Evolutionary conservation across 2,888 invertebrate species (phyloP), one percentile per base, ranked within the genome.

Genomic region (Pherbina coryleti): DNA sequence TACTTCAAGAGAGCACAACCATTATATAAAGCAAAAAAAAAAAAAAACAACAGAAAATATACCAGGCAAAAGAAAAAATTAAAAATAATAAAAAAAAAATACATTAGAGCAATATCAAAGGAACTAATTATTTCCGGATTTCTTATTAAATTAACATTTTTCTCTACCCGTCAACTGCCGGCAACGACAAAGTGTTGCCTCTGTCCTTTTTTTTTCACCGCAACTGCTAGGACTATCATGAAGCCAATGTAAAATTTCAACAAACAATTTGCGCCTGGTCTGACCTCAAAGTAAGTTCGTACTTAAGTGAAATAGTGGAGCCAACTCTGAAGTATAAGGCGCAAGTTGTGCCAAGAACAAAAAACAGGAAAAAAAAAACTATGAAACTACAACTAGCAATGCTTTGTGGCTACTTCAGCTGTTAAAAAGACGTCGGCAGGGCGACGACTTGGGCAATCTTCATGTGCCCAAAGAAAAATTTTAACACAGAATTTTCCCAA

Each of bases 91-190:
- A 31, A 34, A 31, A 64, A 31, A 44, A 53, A 67, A 49, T 28
- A 77, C 71, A 77, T 78, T 78, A 84, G 85, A 86, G 85, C 82
- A 82, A 85, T 83, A 86, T 85, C 87, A 86, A 85, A 83, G 85
- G 82, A 85, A 85, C 88, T 89, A 89, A 89, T 89, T 89, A 85
- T 84, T 87, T 87, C 86, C 86, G 87, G 82, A 83, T 85, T 85
- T 79, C 78, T 80, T 85, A 86, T 87, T 87, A 87, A 88, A 89
- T 88, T 88, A 88, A 85, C 85, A 85, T 87, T 86, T 85, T 84
- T 83, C 78, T 75, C 19, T 25, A 37, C 76, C 64, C 25, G 51
- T 53, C 49, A 17, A 55, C 67, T 51, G 37, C 17, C 28, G 70
- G 25, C 60, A 73, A 76, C 75, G 77, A 76, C 73, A 74, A 76